phyloP scores from a whole-genome alignment of 2,113 vertebrate genomes.

The Theristicus caerulescens region DNA sequence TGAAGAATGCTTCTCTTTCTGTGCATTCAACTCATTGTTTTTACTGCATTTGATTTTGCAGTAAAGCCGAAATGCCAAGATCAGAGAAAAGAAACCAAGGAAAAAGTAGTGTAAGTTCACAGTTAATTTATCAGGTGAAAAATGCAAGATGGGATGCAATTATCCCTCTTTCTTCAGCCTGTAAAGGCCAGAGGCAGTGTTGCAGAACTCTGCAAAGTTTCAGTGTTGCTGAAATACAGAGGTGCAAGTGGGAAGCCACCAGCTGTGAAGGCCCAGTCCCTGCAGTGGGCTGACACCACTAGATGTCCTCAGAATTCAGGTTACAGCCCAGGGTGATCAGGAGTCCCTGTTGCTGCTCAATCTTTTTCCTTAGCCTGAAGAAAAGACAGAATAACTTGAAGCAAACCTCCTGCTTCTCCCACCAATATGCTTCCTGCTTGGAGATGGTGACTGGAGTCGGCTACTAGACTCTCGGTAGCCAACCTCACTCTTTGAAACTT shows the following conservation, averaged over 20 bases:
- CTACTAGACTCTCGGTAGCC: not conserved
- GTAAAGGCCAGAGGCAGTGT: not conserved
- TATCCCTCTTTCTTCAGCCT: not conserved
- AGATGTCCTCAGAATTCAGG: slow-evolving; percentile 47
- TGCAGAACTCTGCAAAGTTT: not conserved
- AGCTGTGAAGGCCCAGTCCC: not conserved
- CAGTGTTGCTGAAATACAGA: not conserved
- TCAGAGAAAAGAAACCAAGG: not conserved
- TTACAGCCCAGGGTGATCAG: not conserved
- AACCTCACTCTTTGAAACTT: not conserved
- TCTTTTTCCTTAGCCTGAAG: not conserved
- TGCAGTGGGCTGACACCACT: not conserved
- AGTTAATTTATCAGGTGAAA: not conserved
- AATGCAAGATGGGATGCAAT: not conserved
- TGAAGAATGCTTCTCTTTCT: not conserved
- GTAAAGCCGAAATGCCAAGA: not conserved
- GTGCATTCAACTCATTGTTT: not conserved
- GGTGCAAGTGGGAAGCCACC: not conserved
- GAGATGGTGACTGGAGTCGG: not conserved
- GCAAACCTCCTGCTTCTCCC: not conserved
- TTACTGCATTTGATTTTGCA: not conserved
- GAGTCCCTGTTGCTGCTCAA: not conserved
- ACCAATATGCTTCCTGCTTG: not conserved
- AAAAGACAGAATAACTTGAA: not conserved
- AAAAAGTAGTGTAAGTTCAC: not conserved